These are phyloP conservation scores for Phaonia tiefii DNA, from an alignment of 2,888 invertebrate genomes.

Conservation along the genomic window DNA sequence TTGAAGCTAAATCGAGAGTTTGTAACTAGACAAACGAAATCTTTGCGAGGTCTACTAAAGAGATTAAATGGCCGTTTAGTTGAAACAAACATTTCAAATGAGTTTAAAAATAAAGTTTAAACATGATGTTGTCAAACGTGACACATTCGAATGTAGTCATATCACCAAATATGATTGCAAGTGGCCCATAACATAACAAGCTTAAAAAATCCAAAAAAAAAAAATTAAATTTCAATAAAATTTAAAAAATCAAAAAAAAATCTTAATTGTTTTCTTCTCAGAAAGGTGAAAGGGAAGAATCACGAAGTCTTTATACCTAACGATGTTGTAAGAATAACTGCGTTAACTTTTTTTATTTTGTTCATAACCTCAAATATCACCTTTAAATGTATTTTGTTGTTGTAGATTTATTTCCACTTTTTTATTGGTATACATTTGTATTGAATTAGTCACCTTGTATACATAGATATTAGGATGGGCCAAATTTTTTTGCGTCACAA, in stretches of 20 bases:
- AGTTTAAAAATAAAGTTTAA: no score
- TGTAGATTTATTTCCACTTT: no score
- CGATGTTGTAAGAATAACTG: no score
- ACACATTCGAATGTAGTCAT: constrained; percentile 31
- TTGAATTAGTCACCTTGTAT: no score
- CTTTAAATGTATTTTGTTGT: no score
- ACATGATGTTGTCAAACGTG: no score
- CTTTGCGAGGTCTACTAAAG: background rate
- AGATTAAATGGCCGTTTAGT: constrained; percentile 37
- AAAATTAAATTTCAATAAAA: constrained; percentile 20
- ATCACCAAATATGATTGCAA: background rate
- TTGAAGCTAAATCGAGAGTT: background rate
- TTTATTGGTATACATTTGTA: no score
- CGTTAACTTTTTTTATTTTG: no score
- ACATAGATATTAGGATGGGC: no score
- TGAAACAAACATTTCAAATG: constrained; percentile 4
- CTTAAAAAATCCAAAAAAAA: constrained; percentile 57
- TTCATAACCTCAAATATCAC: no score
- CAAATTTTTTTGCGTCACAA: no score
- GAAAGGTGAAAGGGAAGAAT: background rate
- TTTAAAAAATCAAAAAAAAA: constrained; percentile 41
- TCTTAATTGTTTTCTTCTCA: background rate
- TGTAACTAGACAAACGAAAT: background rate
- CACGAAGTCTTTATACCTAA: no score
- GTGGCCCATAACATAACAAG: constrained; percentile 59